Percentiles rank a stretch among this genome's conserved stretches.
Evolutionary conservation across 1,140 invertebrate species (phyloP).

Genomic region (Brachionus asplanchnoidis): DNA sequence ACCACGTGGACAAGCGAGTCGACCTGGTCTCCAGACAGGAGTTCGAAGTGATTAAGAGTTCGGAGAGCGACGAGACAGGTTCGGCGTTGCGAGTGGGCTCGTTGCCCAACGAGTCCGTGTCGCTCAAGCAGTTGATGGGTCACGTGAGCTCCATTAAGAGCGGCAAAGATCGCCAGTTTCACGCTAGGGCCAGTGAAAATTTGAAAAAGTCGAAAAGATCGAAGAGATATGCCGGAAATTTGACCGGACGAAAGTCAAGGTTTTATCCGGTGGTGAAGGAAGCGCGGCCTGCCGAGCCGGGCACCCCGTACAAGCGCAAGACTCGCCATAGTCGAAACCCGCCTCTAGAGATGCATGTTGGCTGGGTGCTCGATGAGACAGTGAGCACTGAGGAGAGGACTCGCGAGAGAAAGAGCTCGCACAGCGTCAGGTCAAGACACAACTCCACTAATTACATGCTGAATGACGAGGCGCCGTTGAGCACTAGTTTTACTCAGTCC

Average conservation of each 20-base stretch:
- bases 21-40: constrained; percentile 80
- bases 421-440: neutral
- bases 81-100: neutral
- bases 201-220: neutral
- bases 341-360: constrained; percentile 88
- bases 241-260: constrained; percentile 51
- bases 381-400: constrained; percentile 65
- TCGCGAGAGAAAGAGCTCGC: constrained; percentile 69
- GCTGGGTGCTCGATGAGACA: constrained; percentile 86
- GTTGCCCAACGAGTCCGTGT: constrained; percentile 31
- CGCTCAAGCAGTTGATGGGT: constrained; percentile 43
- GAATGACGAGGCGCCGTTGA: neutral
- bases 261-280: constrained; percentile 89
- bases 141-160: constrained; percentile 46
- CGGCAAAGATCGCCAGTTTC: neutral
- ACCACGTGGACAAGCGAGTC: constrained; percentile 68
- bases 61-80: neutral
- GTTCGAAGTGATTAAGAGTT: constrained; percentile 68
- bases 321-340: constrained; percentile 85
- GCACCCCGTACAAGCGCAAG: constrained; percentile 64
- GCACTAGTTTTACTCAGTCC: constrained; percentile 66
- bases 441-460: constrained; percentile 36
- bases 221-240: neutral
- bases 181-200: constrained; percentile 14
- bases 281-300: constrained; percentile 45